Evolutionary conservation across 1,140 invertebrate species (phyloP).

Genomic region (Anastrepha ludens): DNA sequence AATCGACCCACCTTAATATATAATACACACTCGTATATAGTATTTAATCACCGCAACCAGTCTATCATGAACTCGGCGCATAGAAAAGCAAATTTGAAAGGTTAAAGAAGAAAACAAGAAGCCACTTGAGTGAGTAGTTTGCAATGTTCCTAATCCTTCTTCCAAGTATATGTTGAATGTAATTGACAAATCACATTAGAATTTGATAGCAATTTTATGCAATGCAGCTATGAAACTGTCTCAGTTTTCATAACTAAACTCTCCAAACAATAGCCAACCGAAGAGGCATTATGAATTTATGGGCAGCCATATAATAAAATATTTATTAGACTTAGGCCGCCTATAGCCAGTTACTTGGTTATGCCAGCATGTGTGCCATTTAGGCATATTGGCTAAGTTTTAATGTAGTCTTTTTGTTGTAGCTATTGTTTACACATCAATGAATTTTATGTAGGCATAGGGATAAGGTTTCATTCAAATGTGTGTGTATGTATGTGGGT

Average conservation of each 20-base stretch:
- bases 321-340: not conserved
- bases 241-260: slow-evolving; percentile 17
- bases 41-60: not conserved
- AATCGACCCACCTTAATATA: too few relatives aligned
- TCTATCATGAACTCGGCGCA: not conserved
- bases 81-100: not conserved
- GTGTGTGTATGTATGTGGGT: not conserved
- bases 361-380: not conserved
- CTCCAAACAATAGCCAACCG: not conserved
- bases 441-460: slow-evolving; percentile 30
- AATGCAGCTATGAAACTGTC: not conserved
- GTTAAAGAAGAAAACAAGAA: not conserved
- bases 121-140: slow-evolving; percentile 19
- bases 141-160: not conserved
- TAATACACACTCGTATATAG: not conserved
- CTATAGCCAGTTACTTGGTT: not conserved
- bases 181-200: not conserved
- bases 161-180: not conserved
- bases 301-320: slow-evolving; percentile 1
- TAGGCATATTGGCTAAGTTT: not conserved
- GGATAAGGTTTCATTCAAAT: slow-evolving; percentile 25
- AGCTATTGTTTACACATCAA: slow-evolving; percentile 45
- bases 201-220: not conserved
- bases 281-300: slow-evolving; percentile 1
- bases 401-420: not conserved